phyloP scores from a whole-genome alignment of 2,888 invertebrate species.

The Megaustenia siamemsis region DNA sequence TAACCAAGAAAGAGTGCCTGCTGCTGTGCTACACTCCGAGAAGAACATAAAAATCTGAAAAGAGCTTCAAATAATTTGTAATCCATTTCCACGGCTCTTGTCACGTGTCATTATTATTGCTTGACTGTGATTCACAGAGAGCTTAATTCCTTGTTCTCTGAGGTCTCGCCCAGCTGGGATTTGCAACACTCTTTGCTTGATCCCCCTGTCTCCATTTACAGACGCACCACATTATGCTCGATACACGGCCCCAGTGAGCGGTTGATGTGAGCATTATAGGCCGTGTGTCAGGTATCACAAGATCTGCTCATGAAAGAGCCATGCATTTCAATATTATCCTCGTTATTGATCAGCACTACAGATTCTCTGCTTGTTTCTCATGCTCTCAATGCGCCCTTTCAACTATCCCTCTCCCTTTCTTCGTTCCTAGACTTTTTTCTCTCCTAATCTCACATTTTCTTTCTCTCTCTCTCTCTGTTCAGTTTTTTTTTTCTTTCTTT shows the following conservation, averaged over 20 bases:
- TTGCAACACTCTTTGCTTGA: neutral
- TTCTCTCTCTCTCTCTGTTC: too few relatives aligned
- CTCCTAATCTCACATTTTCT: neutral
- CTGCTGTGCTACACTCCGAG: too few relatives aligned
- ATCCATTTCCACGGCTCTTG: neutral
- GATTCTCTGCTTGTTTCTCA: neutral
- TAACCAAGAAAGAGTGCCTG: too few relatives aligned
- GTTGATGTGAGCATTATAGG: conserved; percentile 6
- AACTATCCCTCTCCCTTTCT: neutral
- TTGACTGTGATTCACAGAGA: neutral
- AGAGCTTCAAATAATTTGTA: neutral
- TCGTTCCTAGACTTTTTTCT: too few relatives aligned
- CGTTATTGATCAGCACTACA: neutral
- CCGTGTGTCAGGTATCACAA: conserved; percentile 3
- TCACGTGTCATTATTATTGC: neutral
- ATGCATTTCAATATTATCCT: neutral
- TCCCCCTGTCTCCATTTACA: neutral
- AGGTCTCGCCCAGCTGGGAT: neutral
- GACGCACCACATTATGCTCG: neutral
- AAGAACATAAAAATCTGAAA: too few relatives aligned
- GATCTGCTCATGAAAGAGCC: neutral
- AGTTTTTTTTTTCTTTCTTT: too few relatives aligned
- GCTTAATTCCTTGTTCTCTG: neutral
- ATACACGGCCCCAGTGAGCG: neutral
- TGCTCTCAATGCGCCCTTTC: neutral